Evolutionary conservation across 23 tunicate genomes (phyloP), one percentile per base, ranked within the genome.

Genomic region (Phallusia fumigata): DNA sequence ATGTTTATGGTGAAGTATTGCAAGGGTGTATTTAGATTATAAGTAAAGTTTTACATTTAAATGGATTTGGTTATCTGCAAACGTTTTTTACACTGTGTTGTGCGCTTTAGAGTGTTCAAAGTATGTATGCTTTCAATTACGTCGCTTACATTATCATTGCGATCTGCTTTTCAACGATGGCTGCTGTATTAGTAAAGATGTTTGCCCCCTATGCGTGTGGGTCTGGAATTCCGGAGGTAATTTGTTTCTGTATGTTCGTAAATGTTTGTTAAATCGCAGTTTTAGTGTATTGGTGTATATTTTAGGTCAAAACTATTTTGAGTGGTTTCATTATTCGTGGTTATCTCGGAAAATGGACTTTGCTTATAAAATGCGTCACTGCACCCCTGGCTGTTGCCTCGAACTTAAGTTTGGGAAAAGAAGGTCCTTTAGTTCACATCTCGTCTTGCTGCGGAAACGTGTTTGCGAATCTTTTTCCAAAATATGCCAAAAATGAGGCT

Each of bases 141-240:
- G 77, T 88, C 32, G 73, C 83, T 31, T 96, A 90, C 85, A 79
- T 88, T 40, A 45, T 88, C 22, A 65, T 85, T 19, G 90, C 87
- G 2, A 44, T 88, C 10, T 44, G 53, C 22, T 87, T 96, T 32
- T 90, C 99, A 31, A 73, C 91, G 6, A 50, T 91, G 35, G 99
- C 99, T 30, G 99, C 94, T n/a, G 33, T 91, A 15, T 80, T 96
- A 11, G 94, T 96, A 30, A 84, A 90, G 49, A 91, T 76, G 88
- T 90, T 96, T 74, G 96, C 99, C 16, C 99, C 99, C 15, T 90
- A 95, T 77, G 95, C 99, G 0, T 81, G 87, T 81, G 99, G 99
- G 12, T 90, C 95, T 30, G 99, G 99, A 73, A 95, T 95, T 49
- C 99, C 99, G 30, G 99, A 95, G 86, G 98, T 89, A 73, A 50